Conservation (phyloP, 1,140 invertebrate species). For the Adelges cooleyi region DNA sequence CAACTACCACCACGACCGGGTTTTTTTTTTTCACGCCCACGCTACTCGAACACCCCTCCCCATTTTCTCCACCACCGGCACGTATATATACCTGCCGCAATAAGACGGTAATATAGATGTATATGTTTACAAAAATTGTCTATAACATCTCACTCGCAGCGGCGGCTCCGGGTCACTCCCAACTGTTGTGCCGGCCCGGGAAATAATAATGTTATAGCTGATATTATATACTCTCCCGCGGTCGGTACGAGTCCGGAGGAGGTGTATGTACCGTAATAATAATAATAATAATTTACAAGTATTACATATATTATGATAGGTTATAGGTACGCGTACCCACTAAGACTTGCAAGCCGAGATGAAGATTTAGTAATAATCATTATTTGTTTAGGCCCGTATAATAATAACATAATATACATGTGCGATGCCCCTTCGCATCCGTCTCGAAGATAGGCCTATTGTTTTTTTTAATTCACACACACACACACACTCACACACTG, state of each 20-base stretch:
- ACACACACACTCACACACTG: too few species aligned
- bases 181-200: background rate
- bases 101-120: background rate
- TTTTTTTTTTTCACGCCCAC: constrained; percentile 28
- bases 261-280: too few species aligned
- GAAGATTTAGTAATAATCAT: constrained; percentile 1
- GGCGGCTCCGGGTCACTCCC: background rate
- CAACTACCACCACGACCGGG: background rate
- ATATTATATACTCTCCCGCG: too few species aligned
- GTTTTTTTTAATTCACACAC: too few species aligned
- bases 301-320: too few species aligned
- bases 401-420: background rate
- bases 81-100: too few species aligned
- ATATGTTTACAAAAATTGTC: background rate
- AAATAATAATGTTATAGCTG: too few species aligned
- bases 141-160: constrained; percentile 11
- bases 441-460: too few species aligned
- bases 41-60: background rate
- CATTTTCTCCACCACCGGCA: background rate
- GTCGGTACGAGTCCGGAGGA: background rate
- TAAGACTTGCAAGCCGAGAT: background rate
- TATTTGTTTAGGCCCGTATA: constrained; percentile 12
- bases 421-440: background rate
- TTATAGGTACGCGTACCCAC: too few species aligned
- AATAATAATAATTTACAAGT: too few species aligned